Conservation (phyloP, 2,797 vertebrate species). For the Chaetophractus vellerosus region DNA sequence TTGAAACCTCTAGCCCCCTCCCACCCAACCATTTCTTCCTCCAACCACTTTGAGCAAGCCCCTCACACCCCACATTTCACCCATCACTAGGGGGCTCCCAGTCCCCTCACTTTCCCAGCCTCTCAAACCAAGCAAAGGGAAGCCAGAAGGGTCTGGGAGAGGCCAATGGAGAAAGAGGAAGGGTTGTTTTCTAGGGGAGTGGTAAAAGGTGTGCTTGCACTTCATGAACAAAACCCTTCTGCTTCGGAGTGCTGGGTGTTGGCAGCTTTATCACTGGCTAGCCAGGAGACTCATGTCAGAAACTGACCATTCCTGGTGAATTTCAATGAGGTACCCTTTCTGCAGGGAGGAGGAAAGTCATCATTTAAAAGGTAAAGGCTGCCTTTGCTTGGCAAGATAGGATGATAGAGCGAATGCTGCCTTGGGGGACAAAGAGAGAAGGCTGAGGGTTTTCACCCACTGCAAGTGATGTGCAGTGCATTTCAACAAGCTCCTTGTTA, state of each 20-base stretch:
- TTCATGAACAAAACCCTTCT: constrained; percentile 60
- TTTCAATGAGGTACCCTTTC: constrained; percentile 75
- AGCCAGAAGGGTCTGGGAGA: not conserved
- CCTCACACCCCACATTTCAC: not conserved
- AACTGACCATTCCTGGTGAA: constrained; percentile 74
- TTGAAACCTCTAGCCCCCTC: not conserved
- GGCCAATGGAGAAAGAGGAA: not conserved
- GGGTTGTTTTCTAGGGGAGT: not conserved
- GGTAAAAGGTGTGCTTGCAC: not conserved
- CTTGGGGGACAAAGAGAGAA: not conserved
- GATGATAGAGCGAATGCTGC: not conserved
- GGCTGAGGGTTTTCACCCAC: not conserved
- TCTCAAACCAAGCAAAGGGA: not conserved
- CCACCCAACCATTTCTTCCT: not conserved
- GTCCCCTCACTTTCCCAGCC: not conserved
- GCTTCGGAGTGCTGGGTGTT: not conserved
- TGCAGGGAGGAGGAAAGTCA: constrained; percentile 17
- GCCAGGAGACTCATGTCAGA: constrained; percentile 37
- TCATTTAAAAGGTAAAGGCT: constrained; percentile 65
- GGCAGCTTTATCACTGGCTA: constrained; percentile 19
- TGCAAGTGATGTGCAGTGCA: not conserved
- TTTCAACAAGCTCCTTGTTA: not conserved
- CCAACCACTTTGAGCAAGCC: not conserved
- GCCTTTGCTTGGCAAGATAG: constrained; percentile 46
- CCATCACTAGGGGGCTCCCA: not conserved